Percentiles rank a stretch among this genome's conserved stretches.
Evolutionary conservation across 2,797 vertebrate species (phyloP).

Genomic region (Chloroceryle amazona): DNA sequence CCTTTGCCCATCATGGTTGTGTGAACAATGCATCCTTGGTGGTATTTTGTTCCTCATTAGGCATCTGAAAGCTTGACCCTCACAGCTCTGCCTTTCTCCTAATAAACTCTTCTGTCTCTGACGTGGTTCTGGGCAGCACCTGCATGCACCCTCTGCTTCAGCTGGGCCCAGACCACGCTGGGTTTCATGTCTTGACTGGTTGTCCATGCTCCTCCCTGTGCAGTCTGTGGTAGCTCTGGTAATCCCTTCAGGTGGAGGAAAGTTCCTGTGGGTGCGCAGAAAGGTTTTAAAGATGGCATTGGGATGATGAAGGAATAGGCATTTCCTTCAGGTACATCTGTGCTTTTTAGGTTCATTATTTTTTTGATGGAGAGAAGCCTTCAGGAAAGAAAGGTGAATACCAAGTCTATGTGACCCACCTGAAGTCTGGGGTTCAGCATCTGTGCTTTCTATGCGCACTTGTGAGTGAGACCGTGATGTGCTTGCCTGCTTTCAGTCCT

Average conservation of each 20-base stretch:
- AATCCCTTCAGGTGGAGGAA: background rate
- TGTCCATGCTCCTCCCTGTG: fast-evolving
- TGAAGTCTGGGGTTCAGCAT: background rate
- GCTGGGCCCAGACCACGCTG: background rate
- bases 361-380: background rate
- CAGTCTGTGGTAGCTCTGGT: background rate
- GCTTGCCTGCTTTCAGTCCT: background rate
- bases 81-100: background rate
- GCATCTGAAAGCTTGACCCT: background rate
- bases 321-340: background rate
- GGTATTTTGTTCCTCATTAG: background rate
- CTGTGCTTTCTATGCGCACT: background rate
- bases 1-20: background rate
- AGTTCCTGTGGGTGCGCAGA: background rate
- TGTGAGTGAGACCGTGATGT: background rate
- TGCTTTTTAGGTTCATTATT: background rate
- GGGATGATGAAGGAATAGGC: background rate
- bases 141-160: fast-evolving
- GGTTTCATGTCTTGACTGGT: background rate
- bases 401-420: background rate
- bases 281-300: background rate
- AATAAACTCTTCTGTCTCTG: background rate
- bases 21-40: background rate
- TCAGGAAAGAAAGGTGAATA: background rate
- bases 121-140: background rate